A percentile compares a stretch with the other conserved stretches of the same genome.
phyloP scores from a whole-genome alignment of 2,113 vertebrate species.

The Apodemus sylvaticus region DNA sequence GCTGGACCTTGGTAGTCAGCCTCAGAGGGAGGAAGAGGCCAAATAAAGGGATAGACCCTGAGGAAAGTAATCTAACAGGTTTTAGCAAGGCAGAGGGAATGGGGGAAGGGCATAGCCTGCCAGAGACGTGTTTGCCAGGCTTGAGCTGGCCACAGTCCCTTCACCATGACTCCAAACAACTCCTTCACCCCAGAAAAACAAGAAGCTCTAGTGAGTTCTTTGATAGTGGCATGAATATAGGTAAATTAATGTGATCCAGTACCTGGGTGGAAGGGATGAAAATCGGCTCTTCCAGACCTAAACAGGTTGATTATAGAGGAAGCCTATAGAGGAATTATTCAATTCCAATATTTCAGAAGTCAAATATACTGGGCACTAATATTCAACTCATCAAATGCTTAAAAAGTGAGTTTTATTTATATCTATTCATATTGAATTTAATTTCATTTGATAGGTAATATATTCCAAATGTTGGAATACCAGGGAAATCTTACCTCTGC shows the following conservation, averaged over 20 bases:
- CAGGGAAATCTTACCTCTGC: neutral
- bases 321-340: neutral
- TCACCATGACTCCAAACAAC: neutral
- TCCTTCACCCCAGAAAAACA: neutral
- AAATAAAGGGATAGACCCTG: neutral
- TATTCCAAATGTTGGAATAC: slow-evolving; percentile 17
- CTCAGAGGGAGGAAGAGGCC: neutral
- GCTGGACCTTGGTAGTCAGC: neutral
- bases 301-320: neutral
- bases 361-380: neutral
- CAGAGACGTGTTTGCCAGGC: neutral
- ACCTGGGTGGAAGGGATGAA: neutral
- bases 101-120: neutral
- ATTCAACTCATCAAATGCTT: neutral
- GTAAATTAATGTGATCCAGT: neutral
- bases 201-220: neutral
- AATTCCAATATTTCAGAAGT: neutral
- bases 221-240: neutral
- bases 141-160: neutral
- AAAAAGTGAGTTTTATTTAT: neutral
- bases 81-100: neutral
- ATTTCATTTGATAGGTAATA: neutral
- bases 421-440: neutral
- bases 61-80: neutral
- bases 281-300: neutral